A percentile compares a stretch with the other conserved stretches of the same genome.
These are phyloP conservation scores for Meriones psammophilus DNA, from an alignment of 2,797 vertebrate species.

Conservation along the genomic window DNA sequence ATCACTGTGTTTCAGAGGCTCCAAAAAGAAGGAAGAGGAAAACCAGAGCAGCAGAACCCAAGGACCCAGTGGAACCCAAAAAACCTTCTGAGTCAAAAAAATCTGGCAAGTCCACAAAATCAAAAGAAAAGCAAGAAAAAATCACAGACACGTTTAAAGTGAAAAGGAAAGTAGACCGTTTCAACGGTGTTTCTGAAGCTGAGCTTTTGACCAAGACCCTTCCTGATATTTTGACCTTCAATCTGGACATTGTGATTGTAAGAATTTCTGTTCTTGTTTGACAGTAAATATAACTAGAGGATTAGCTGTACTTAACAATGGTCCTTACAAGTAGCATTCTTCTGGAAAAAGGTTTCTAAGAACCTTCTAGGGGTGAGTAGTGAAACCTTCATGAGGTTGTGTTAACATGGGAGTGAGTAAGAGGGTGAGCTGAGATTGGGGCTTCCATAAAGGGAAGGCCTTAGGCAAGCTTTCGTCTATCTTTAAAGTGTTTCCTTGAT, in stretches of 20 bases:
- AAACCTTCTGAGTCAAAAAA: constrained; percentile 89
- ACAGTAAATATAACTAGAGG: not conserved
- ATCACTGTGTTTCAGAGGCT: constrained; percentile 85
- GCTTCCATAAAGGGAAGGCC: not conserved
- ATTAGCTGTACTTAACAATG: not conserved
- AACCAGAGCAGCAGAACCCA: constrained; percentile 88
- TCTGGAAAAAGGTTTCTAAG: constrained; percentile 52
- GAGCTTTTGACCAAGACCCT: constrained; percentile 98
- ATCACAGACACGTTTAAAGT: constrained; percentile 98
- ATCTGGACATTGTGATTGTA: constrained; percentile 99
- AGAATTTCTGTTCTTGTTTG: constrained; percentile 84
- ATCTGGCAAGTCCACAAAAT: constrained; percentile 86
- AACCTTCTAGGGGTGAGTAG: not conserved
- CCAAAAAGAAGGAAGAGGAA: constrained; percentile 94
- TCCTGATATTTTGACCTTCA: constrained; percentile 96
- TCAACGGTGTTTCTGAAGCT: constrained; percentile 98
- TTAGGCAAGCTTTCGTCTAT: not conserved
- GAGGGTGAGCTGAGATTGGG: not conserved
- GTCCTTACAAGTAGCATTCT: constrained; percentile 9
- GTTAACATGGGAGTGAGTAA: not conserved
- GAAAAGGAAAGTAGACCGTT: constrained; percentile 97
- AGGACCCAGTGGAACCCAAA: constrained; percentile 91
- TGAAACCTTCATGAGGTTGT: not conserved
- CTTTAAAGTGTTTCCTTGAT: not conserved
- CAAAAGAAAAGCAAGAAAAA: constrained; percentile 95